These are phyloP conservation scores for Gobius niger DNA, from an alignment of 2,113 vertebrate genomes.

Conservation along the genomic window DNA sequence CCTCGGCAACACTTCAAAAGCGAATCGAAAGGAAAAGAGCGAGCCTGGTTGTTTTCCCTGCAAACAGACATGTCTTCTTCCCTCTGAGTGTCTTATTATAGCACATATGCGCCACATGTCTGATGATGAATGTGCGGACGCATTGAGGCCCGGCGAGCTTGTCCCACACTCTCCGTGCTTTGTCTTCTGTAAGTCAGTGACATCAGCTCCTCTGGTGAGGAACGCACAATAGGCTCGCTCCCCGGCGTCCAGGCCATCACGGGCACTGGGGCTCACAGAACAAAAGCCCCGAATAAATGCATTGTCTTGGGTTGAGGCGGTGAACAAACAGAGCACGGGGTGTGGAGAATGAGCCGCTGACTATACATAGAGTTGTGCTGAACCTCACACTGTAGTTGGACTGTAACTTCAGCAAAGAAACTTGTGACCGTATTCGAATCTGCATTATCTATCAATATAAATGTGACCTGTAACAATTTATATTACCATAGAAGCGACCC, in stretches of 20 bases:
- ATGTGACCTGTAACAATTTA: too few species aligned
- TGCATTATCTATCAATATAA: too few species aligned
- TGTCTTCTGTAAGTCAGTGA: conserved; percentile 1
- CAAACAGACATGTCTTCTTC: background rate
- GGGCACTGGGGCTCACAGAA: background rate
- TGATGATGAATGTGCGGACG: conserved; percentile 28
- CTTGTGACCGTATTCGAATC: background rate
- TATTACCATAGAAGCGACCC: too few species aligned
- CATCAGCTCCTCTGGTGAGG: conserved; percentile 13
- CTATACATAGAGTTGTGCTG: background rate
- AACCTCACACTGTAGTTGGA: background rate
- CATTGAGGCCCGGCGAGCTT: conserved; percentile 13
- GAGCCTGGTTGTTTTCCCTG: background rate
- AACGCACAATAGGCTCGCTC: background rate
- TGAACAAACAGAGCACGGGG: conserved; percentile 7
- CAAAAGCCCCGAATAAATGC: conserved; percentile 19
- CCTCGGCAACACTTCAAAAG: too few species aligned
- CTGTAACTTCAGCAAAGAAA: background rate
- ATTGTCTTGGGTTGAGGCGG: conserved; percentile 1
- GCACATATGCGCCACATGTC: background rate
- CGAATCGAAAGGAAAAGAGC: too few species aligned
- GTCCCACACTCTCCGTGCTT: conserved; percentile 8
- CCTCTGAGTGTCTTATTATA: background rate
- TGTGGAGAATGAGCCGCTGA: conserved; percentile 1
- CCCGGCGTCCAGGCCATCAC: background rate